Percentiles rank a stretch among this genome's conserved stretches.
phyloP scores from a whole-genome alignment of 2,888 invertebrate genomes.

The Cephus runcator region DNA sequence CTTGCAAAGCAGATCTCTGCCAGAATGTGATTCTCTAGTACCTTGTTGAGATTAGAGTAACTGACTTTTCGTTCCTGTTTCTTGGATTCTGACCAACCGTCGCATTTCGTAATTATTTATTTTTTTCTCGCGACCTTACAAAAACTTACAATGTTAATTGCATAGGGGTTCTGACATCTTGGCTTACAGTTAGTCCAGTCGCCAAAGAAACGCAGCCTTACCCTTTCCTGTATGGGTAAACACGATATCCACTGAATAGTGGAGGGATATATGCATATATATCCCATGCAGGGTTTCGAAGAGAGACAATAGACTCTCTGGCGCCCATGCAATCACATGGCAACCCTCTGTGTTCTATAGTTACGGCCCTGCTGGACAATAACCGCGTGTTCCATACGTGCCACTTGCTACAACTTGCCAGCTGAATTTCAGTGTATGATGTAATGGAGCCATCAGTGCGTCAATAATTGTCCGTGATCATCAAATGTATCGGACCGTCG shows the following conservation, averaged over 20 bases:
- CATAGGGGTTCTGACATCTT: not conserved
- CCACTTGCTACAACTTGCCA: too few relatives aligned
- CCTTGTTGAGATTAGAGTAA: too few relatives aligned
- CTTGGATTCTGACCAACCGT: not conserved
- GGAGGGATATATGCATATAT: not conserved
- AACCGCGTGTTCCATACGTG: conserved; percentile 1
- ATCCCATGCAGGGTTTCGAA: not conserved
- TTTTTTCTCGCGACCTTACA: not conserved
- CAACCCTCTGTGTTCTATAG: conserved; percentile 29
- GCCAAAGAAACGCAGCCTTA: not conserved
- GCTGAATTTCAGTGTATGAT: too few relatives aligned
- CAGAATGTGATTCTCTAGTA: not conserved
- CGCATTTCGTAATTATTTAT: not conserved
- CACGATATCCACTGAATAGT: too few relatives aligned
- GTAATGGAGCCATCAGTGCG: not conserved
- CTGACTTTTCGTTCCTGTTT: not conserved
- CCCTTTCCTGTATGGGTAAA: not conserved
- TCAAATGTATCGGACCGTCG: not conserved
- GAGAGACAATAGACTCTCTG: conserved; percentile 37
- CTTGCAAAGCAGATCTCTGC: not conserved
- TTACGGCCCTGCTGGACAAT: not conserved
- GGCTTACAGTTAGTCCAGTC: not conserved
- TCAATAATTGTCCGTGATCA: not conserved
- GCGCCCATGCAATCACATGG: conserved; percentile 50
- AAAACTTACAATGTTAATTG: not conserved